A percentile compares a stretch with the other conserved stretches of the same genome.
Evolutionary conservation across 2,888 invertebrate genomes (phyloP).

Genomic region (Phyto melanocephala): DNA sequence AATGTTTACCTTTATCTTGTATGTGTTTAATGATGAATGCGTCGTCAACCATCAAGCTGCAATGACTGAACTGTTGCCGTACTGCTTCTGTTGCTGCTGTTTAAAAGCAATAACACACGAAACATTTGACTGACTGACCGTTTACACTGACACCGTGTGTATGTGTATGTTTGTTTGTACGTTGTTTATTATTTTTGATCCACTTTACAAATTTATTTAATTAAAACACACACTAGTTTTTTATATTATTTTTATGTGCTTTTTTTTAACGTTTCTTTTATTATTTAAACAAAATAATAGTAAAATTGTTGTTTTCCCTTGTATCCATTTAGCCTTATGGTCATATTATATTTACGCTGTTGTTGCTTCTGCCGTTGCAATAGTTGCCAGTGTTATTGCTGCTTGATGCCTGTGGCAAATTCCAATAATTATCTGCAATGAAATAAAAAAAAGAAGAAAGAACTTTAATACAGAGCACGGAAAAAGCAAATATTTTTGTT

Average conservation of each 20-base stretch:
- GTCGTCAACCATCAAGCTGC: neutral
- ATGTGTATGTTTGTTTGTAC: neutral
- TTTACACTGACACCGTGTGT: neutral
- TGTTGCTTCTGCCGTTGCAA: constrained; percentile 23
- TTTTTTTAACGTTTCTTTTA: constrained; percentile 47
- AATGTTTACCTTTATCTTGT: neutral
- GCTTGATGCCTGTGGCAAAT: constrained; percentile 51
- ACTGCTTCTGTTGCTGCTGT: neutral
- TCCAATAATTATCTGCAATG: constrained; percentile 65
- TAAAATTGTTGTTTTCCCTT: constrained; percentile 56
- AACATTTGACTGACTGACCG: neutral
- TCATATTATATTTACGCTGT: constrained; percentile 22
- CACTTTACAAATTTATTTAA: constrained; percentile 65
- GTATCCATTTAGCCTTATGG: constrained; percentile 57
- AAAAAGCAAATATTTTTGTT: neutral
- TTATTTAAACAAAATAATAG: constrained; percentile 62
- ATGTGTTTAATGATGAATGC: neutral
- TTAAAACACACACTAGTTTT: constrained; percentile 56
- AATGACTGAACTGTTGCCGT: neutral
- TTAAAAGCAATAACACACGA: neutral
- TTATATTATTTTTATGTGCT: constrained; percentile 20
- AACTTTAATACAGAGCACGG: neutral
- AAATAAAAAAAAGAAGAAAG: constrained; percentile 29
- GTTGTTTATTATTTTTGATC: constrained; percentile 44
- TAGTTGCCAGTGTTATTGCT: constrained; percentile 40